Evolutionary conservation across 2,113 vertebrate species (phyloP), one percentile per base, ranked within the genome.

Genomic region (Xenopus tropicalis): DNA sequence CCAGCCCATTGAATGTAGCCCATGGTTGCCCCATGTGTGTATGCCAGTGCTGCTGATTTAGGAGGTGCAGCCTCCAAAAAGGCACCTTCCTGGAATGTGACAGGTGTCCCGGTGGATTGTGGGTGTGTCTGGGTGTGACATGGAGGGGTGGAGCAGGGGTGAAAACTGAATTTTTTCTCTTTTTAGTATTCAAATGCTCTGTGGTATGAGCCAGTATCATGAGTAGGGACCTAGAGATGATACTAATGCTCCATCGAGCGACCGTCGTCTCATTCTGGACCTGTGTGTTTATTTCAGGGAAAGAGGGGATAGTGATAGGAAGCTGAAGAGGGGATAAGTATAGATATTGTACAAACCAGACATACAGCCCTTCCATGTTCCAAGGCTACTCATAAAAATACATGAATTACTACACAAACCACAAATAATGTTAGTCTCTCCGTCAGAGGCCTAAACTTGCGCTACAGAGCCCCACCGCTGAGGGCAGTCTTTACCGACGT

Each of bases 381-480:
- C 14, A n/a, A 68, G 46, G 56, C 44, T 42, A n/a, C 43, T 61
- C 52, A 43, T 16, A 68, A 68, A 22, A 14, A 42, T 24, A 68
- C 57, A 52, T 29, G 22, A 59, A 66, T 67, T 52, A 61, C 65
- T 52, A 67, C 42, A 59, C 20, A 59, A 14, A 20, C 24, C 64
- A 74, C 65, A 23, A 42, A 54, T 44, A 23, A 61, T 66, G 46
- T 74, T 74, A 61, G 24, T 67, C 63, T 19, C 43, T 65, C 23
- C 14, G 48, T 61, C 57, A 25, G 11, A 52, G 24, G 16, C 46
- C 46, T 48, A 48, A 48, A 48, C 23, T 25, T 19, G 51, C 11
- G 22, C 14, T 59, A 23, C 10, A 23, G 57, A 37, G 29, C 29
- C 2, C 57, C 20, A 13, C 57, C n/a, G 62, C 23, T 22, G 21